Evolutionary conservation across 2,113 vertebrate genomes (phyloP).

Genomic region (Alligator mississippiensis): DNA sequence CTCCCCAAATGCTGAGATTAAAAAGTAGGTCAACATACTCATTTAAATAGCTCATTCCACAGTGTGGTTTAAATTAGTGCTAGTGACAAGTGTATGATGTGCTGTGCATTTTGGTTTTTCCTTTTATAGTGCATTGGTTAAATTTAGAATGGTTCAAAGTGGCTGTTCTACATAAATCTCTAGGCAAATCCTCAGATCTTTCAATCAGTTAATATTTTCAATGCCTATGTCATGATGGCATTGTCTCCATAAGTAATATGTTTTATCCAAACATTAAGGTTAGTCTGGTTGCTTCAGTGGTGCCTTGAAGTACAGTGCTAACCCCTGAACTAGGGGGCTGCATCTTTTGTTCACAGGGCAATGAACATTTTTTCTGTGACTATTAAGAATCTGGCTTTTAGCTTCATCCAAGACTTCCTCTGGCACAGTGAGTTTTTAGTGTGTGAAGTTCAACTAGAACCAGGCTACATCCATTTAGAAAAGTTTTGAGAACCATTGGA

Average conservation of each 20-base stretch:
- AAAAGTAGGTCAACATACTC: conserved; percentile 72
- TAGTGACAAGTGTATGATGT: conserved; percentile 58
- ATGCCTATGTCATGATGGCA: neutral
- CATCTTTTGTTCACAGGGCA: neutral
- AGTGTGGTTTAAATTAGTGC: conserved; percentile 58
- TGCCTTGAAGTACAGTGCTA: neutral
- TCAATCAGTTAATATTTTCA: conserved; percentile 18
- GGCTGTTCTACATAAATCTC: conserved; percentile 40
- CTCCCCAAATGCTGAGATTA: conserved; percentile 45
- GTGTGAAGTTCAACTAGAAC: neutral
- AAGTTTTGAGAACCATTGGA: conserved; percentile 1
- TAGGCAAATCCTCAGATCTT: conserved; percentile 47
- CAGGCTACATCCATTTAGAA: conserved; percentile 1
- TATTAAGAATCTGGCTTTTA: neutral
- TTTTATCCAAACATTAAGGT: neutral
- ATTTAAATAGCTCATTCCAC: conserved; percentile 70
- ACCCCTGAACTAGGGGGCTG: neutral
- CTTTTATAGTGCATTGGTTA: conserved; percentile 57
- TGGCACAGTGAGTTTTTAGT: conserved; percentile 23
- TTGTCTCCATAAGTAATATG: conserved; percentile 1
- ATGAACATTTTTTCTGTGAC: rapidly evolving
- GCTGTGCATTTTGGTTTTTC: conserved; percentile 35
- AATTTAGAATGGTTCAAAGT: conserved; percentile 65
- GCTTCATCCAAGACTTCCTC: neutral
- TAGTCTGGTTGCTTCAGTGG: neutral